Evolutionary conservation across 2,888 invertebrate species (phyloP).

Genomic region (Tinea pellionella): DNA sequence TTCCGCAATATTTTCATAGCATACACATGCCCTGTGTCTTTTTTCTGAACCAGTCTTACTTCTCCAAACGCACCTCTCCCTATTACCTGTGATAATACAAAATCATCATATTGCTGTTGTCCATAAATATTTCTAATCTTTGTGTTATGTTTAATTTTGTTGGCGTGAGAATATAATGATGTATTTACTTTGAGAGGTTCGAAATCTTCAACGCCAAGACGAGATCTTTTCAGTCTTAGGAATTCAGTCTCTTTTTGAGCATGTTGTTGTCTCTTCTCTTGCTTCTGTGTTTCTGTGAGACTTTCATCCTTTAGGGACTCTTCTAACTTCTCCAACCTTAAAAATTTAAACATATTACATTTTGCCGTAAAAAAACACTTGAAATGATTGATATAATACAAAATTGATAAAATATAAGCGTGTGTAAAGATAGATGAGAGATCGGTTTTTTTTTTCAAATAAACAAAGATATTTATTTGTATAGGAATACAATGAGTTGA

Average conservation of each 20-base stretch:
- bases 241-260: slow-evolving; percentile 99
- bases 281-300: slow-evolving; percentile 92
- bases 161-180: background rate
- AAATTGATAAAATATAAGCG: too few species aligned
- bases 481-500: background rate
- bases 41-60: slow-evolving; percentile 98
- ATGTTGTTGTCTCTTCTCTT: slow-evolving; percentile 93
- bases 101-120: too few species aligned
- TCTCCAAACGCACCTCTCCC: slow-evolving; percentile 95
- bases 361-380: background rate
- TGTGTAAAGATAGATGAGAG: too few species aligned
- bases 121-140: too few species aligned
- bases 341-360: background rate
- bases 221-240: slow-evolving; percentile 92
- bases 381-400: background rate
- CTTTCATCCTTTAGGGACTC: slow-evolving; percentile 97
- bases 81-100: slow-evolving; percentile 61
- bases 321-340: slow-evolving; percentile 89
- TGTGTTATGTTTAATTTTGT: background rate
- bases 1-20: slow-evolving; percentile 99
- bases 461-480: too few species aligned
- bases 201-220: slow-evolving; percentile 97
- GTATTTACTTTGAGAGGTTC: slow-evolving; percentile 90
- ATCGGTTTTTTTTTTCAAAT: too few species aligned
- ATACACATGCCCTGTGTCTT: slow-evolving; percentile 99